Base-by-base conservation (phyloP, 2,797 vertebrate species). In the Peromyscus aztecus region DNA sequence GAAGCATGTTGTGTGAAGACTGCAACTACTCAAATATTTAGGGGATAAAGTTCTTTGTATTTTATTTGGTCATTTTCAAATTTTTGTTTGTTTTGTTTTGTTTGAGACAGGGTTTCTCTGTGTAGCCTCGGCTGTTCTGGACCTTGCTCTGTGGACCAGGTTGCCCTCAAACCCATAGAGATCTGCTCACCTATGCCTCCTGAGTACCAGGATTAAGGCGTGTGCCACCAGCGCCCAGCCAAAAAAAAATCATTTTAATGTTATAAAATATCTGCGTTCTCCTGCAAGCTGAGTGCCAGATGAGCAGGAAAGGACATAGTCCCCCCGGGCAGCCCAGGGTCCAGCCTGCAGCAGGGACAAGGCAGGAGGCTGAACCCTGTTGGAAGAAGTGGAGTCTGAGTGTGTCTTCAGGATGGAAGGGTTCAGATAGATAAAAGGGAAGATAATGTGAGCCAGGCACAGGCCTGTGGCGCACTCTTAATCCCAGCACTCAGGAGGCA, bases 401-500 rank as follows among this genome's bases (percentile, higher is more conserved):
- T 9, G 34, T 59, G 3, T 40, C 34, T n/a, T 2, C 31, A 34
- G 46, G 31, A 37, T 11, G 31, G 23, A 73, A 71, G n/a, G 49
- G n/a, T 21, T 65, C 89, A 13, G 31, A 37, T 0, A 16, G 29
- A 43, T 2, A 5, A 17, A 46, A n/a, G 11, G 21, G 59, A 77
- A 49, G 29, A 23, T 29, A 2, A 71, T 4, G 52, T 37, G 34
- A 37, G 19, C n/a, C 69, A 71, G n/a, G 69, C 19, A 37, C 69
- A 73, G 0, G 1, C 21, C 11, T 6, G 21, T 73, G 21, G 11
- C 3, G 0, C 23, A 40, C 23, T 5, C 71, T 40, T 73, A 40
- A 23, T 40, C 21, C 37, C 4, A 40, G 10, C 21, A 73, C 71
- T 73, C 71, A 40, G 71, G 21, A 73, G 37, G 71, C 71, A 73